Evolutionary conservation across 1,140 invertebrate species (phyloP), one percentile per base, ranked within the genome.

Genomic region (Sinella curviseta): DNA sequence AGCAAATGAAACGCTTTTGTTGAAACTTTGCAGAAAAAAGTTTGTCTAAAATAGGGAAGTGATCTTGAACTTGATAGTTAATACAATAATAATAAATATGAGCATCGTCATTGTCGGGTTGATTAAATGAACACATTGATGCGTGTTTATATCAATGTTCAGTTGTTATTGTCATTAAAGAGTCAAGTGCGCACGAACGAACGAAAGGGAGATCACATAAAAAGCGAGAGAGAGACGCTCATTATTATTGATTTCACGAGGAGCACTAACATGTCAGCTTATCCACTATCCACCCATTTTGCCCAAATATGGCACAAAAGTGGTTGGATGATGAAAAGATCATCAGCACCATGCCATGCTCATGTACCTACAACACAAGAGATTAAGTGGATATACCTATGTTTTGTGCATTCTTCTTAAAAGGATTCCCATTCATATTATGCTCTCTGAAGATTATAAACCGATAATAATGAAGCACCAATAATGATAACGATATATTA

Each of bases 271-370:
- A n/a, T 70, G 3, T 24, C n/a, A 31, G 65, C 28, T 70, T 70
- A 30, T 33, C 28, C 30, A 4, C 65, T 30, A 70, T 31, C 65
- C 65, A 33, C 65, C 65, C 65, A 31, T 70, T 31, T n/a, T 30
- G n/a, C 14, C 65, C 65, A 70, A 17, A 70, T 30, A 70, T 70
- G 65, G 65, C 12, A 70, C 8, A 70, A 70, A 70, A 70, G 24
- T 65, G 16, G 8, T 8, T 17, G 24, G 57, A 16, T 17, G 57
- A 8, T 17, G 57, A 65, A 14, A n/a, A n/a, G n/a, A n/a, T n/a
- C n/a, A n/a, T n/a, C n/a, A n/a, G n/a, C n/a, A n/a, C n/a, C n/a
- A n/a, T n/a, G n/a, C n/a, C n/a, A n/a, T n/a, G n/a, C n/a, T n/a
- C n/a, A n/a, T n/a, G n/a, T n/a, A n/a, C n/a, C n/a, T n/a, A n/a